phyloP scores from a whole-genome alignment of 2,888 invertebrate species.

The Stenoptilia bipunctidactyla region DNA sequence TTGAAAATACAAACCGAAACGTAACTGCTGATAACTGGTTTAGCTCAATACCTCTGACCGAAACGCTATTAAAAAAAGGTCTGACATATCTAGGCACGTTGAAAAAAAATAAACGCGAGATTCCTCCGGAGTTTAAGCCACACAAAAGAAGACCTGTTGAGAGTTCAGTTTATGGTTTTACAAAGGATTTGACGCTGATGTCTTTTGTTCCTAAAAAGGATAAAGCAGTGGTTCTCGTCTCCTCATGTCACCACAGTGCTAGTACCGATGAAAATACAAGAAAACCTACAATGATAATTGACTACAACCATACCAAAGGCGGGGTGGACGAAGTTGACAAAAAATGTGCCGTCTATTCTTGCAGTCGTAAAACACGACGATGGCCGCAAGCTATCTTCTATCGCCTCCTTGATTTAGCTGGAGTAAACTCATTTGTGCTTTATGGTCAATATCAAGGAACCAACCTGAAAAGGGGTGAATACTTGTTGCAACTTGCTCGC shows the following conservation, averaged over 20 bases:
- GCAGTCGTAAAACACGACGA: no score
- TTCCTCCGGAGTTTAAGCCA: conserved; percentile 12
- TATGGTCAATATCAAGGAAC: background rate
- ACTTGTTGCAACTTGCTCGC: no score
- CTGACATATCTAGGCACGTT: conserved; percentile 16
- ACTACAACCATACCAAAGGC: no score
- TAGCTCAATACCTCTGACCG: conserved; percentile 15
- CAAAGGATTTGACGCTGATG: conserved; percentile 9
- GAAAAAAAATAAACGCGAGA: conserved; percentile 16
- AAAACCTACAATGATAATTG: no score
- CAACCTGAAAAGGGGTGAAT: no score
- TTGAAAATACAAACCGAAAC: conserved; percentile 13
- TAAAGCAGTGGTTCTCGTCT: conserved; percentile 9
- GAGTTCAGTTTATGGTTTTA: conserved; percentile 13
- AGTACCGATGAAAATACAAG: background rate
- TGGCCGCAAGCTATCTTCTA: no score
- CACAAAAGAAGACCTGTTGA: conserved; percentile 8
- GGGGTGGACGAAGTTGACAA: no score
- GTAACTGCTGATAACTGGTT: conserved; percentile 18
- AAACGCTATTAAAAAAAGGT: conserved; percentile 12
- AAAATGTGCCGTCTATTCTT: no score
- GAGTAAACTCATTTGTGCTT: no score
- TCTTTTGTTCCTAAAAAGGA: conserved; percentile 9
- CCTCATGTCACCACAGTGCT: background rate
- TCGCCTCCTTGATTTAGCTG: no score